Evolutionary conservation across 2,113 vertebrate species (phyloP), one percentile per base, ranked within the genome.

Genomic region (Bagarius yarrelli): DNA sequence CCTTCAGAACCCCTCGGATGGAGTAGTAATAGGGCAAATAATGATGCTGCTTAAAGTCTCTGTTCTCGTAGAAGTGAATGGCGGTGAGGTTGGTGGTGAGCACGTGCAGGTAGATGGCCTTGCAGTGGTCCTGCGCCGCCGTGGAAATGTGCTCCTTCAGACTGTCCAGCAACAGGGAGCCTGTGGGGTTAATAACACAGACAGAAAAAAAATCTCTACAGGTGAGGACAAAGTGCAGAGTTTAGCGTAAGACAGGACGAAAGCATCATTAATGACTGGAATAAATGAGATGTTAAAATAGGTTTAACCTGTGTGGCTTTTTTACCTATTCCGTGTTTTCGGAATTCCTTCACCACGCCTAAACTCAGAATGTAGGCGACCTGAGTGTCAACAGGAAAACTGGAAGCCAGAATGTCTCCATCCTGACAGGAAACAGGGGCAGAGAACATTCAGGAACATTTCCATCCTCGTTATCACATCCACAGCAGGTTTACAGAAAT

Each of bases 11-110:
- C 6, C 98, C 98, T 40, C 97, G 92, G 89, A 99, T 99, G 89
- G 98, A 98, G 85, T 99, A 99, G 85, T 99, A 99, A 88, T 98
- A 99, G 86, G 98, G 98, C 77, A 99, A 93, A 87, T 99, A 98
- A 90, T 99, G 98, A 90, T 99, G 97, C 93, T 98, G 98, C 84
- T 94, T 94, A 93, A 99, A 99, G 94, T 97, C 96, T 91, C 98
- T 95, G 94, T 97, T 98, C 90, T 99, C 95, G 0, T 99, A 99
- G 92, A 99, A 99, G 91, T 92, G 94, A 90, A 99, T 99, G 89
- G 98, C 98, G 69, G 95, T 96, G 91, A 89, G 96, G 92, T 99
- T 99, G 82, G 96, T 98, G 90, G 97, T 99, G 87, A 99, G 95
- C 71, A 99, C 98, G 0, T 99, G 98, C 76, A 99, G 94, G 88